Evolutionary conservation across 2,888 invertebrate genomes (phyloP).

Genomic region (Hipparchia semele): DNA sequence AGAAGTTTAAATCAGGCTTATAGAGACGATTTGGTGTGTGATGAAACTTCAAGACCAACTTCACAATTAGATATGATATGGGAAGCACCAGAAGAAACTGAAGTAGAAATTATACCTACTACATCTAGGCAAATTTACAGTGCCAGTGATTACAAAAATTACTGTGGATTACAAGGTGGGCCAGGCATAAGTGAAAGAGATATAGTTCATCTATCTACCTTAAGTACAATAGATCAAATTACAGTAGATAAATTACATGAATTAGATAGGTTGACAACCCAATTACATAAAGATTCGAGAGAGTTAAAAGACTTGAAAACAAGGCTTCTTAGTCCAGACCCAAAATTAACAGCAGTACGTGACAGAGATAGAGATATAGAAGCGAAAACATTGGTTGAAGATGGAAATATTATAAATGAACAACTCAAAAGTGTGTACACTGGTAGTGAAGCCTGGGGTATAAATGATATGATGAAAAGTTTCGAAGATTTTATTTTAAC

Average conservation of each 20-base stretch:
- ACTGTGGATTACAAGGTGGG: slow-evolving; percentile 86
- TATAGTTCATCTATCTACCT: slow-evolving; percentile 88
- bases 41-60: slow-evolving; percentile 84
- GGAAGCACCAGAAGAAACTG: slow-evolving; percentile 91
- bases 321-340: slow-evolving; percentile 86
- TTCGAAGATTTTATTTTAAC: slow-evolving; percentile 84
- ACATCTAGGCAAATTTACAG: slow-evolving; percentile 87
- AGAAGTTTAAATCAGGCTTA: slow-evolving; percentile 94
- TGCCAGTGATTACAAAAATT: slow-evolving; percentile 90
- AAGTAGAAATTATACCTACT: slow-evolving; percentile 80
- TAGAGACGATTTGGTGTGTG: slow-evolving; percentile 89
- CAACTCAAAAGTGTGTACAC: slow-evolving; percentile 87
- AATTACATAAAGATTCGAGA: slow-evolving; percentile 90
- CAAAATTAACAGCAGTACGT: slow-evolving; percentile 68
- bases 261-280: slow-evolving; percentile 89
- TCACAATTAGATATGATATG: slow-evolving; percentile 94
- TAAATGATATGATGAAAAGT: slow-evolving; percentile 85
- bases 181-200: slow-evolving; percentile 91
- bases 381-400: slow-evolving; percentile 84
- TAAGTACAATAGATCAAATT: slow-evolving; percentile 90
- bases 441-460: slow-evolving; percentile 87
- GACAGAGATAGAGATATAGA: slow-evolving; percentile 84
- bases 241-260: slow-evolving; percentile 91
- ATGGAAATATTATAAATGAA: slow-evolving; percentile 86
- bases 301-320: slow-evolving; percentile 89